These are phyloP conservation scores for Bombus polaris DNA, from an alignment of 1,140 invertebrate species.

Conservation along the genomic window DNA sequence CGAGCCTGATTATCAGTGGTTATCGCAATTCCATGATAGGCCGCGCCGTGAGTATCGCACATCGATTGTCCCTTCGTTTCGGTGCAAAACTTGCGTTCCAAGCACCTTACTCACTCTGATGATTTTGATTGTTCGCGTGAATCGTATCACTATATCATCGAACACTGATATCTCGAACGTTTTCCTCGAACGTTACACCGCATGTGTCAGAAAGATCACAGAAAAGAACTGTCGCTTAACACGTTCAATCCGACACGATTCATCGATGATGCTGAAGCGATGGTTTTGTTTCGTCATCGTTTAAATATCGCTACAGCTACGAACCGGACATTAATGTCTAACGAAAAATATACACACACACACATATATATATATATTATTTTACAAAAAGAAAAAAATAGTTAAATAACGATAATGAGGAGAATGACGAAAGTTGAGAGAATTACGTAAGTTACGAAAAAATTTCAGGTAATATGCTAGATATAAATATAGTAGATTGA, in stretches of 20 bases:
- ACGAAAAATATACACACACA: background rate
- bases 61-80: background rate
- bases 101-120: background rate
- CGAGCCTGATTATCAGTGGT: background rate
- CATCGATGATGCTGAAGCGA: background rate
- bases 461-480: too few species aligned
- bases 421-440: too few species aligned
- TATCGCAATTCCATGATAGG: background rate
- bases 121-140: background rate
- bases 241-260: background rate
- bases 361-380: too few species aligned
- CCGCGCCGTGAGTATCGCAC: background rate
- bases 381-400: too few species aligned
- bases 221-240: background rate
- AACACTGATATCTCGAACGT: background rate
- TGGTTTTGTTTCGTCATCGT: background rate
- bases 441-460: too few species aligned
- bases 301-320: background rate
- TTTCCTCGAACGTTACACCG: background rate
- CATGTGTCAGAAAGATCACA: background rate
- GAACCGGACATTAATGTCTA: background rate
- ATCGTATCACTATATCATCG: constrained; percentile 1
- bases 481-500: background rate
- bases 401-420: too few species aligned
- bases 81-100: too few species aligned